Base-by-base conservation (phyloP, 1,140 invertebrate species). In the Sycobia sp. region DNA sequence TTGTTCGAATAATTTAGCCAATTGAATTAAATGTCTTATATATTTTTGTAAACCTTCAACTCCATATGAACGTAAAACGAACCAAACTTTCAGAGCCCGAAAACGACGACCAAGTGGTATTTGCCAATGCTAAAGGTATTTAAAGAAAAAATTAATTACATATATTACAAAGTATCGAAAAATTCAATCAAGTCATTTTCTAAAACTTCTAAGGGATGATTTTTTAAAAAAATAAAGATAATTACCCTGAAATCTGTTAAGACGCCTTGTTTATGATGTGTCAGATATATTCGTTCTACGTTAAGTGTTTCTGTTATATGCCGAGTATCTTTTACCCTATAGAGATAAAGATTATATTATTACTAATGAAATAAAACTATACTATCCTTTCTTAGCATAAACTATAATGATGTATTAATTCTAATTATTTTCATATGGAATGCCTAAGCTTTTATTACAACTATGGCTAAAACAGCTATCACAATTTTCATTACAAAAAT, bases 51-150 rank as follows among this genome's bases (percentile, higher is more conserved):
- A 78, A 9, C 92, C 91, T 67, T 89, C 85, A 2, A 91, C 85
- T 0, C 96, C 96, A 67, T 94, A 90, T 8, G 89, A 84, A 65
- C 94, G 85, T 51, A 98, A 76, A 0, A 95, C 93, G 66, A 96
- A 95, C 96, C 96, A 99, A 3, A 98, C 78, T 79, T 99, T 99
- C 5, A 99, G 78, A 0, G 96, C 88, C 20, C 95, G 86, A 73
- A 98, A 98, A 68, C 95, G 83, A 50, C 95, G 84, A 5, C 95
- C 94, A 36, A 98, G 77, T 11, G 95, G 88, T 71, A 98, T 95
- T 82, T 97, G 94, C 93, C 95, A 97, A 73, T 98, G 91, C 86
- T 97, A 77, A 16, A 73, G 49, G 51, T 54, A 38, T 9, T 49
- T 36, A 4, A 34, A 0, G 3, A 47, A 22, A 0, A 22, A 47